Conservation (phyloP, 2,797 vertebrate species). For the Lateolabrax maculatus region DNA sequence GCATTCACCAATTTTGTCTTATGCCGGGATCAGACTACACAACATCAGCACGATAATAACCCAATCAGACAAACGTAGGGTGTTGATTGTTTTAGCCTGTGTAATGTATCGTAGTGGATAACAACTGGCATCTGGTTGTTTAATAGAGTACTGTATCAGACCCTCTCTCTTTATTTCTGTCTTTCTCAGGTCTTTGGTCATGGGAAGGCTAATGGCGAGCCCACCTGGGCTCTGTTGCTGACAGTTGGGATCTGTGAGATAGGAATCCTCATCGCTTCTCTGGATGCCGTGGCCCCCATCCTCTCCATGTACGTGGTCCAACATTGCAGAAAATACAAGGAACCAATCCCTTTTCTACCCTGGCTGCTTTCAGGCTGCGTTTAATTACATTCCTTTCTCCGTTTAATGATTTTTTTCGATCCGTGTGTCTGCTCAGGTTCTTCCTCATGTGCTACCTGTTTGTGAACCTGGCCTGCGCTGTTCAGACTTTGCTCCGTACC, state of each 20-base stretch:
- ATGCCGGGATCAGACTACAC: too few species aligned
- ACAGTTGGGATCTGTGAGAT: slow-evolving; percentile 95
- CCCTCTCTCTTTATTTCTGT: not conserved
- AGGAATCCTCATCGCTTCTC: slow-evolving; percentile 94
- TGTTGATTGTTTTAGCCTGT: too few species aligned
- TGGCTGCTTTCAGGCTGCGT: not conserved
- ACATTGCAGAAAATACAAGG: not conserved
- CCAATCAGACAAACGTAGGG: too few species aligned
- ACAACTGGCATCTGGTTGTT: too few species aligned
- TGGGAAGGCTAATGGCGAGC: slow-evolving; percentile 95
- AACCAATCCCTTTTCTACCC: accelerated
- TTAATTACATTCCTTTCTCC: not conserved
- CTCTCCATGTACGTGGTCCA: slow-evolving; percentile 90
- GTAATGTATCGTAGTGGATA: too few species aligned
- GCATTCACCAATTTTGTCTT: too few species aligned
- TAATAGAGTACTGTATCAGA: too few species aligned
- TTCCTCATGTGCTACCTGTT: slow-evolving; percentile 99
- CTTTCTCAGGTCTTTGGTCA: slow-evolving; percentile 92
- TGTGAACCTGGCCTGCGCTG: slow-evolving; percentile 95
- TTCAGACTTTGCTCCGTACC: slow-evolving; percentile 93
- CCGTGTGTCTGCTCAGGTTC: slow-evolving; percentile 86
- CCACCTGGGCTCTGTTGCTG: slow-evolving; percentile 95
- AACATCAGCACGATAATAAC: too few species aligned
- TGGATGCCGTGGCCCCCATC: slow-evolving; percentile 95
- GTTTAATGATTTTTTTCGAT: not conserved